Conservation (phyloP, 2,888 invertebrate genomes). For the Odontothrips loti region DNA sequence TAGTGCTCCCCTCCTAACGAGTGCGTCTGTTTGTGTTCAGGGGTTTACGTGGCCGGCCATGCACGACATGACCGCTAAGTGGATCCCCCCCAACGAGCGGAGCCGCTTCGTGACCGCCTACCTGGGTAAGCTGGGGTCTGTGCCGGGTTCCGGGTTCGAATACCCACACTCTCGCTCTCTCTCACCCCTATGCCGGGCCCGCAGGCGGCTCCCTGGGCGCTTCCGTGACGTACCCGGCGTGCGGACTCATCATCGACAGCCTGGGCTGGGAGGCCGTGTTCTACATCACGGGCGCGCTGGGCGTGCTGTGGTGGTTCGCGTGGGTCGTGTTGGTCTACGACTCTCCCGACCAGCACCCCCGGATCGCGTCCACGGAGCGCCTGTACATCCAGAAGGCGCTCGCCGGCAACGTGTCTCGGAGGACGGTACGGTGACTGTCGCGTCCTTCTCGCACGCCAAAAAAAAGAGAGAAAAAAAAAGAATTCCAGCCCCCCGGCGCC, state of each 20-base stretch:
- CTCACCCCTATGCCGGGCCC: no score
- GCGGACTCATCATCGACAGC: slow-evolving; percentile 59
- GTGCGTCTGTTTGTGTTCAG: slow-evolving; percentile 43
- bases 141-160: no score
- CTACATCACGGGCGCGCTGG: slow-evolving; percentile 58
- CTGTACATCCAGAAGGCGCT: slow-evolving; percentile 56
- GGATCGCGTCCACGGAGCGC: slow-evolving; percentile 56
- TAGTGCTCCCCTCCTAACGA: no score
- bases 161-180: no score
- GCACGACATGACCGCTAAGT: slow-evolving; percentile 71
- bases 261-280: slow-evolving; percentile 70
- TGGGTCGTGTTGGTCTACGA: slow-evolving; percentile 62
- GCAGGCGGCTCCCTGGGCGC: slow-evolving; percentile 61
- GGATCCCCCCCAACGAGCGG: slow-evolving; percentile 76
- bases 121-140: slow-evolving; percentile 45
- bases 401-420: slow-evolving; percentile 47
- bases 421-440: slow-evolving; percentile 44
- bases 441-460: no score
- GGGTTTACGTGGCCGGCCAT: slow-evolving; percentile 70
- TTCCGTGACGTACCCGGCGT: slow-evolving; percentile 63
- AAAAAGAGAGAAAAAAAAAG: no score
- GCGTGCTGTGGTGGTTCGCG: slow-evolving; percentile 59
- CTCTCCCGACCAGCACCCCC: slow-evolving; percentile 60
- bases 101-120: slow-evolving; percentile 64
- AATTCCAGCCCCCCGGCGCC: no score